Base-by-base conservation (phyloP, 2,888 invertebrate species). In the Lamellibrachia columna region DNA sequence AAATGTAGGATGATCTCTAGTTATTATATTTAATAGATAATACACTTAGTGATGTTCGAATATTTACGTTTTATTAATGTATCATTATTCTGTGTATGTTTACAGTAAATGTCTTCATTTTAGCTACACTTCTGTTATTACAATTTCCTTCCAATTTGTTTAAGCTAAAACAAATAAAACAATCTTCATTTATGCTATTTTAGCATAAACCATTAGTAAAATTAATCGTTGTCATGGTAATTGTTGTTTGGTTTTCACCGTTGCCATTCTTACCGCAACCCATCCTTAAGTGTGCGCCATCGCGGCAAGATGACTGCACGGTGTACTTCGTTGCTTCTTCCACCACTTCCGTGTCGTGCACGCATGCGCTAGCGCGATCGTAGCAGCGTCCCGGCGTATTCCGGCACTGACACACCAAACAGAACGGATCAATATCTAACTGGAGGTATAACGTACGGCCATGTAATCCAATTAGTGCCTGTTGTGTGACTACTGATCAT, bases 231-330 rank as follows among this genome's bases (percentile, higher is more conserved):
- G 28, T 53, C 28, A 2, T 28, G 0, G 91, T 52, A 11, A 52
- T 40, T 91, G 91, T 9, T 53, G 91, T 91, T 52, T 91, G 52
- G 3, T 11, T 1, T 40, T 75, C 40, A n/a, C n/a, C 40, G 60
- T 90, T 40, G 40, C 55, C 75, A 1, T 75, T 22, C 75, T 75
- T 55, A 94, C 94, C 93, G 92, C 94, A 94, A 91, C 92, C n/a
- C 52, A 52, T 92, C 15, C 93, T 90, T 3, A 94, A 60, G 90
- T 94, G 94, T 11, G 93, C 40, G 2, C 94, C 94, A 91, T 92
- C 93, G 58, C 94, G 55, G 75, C 94, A 94, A 22, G 90, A 53
- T 22, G 28, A 91, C 93, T 93, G 92, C 9, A 92, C 90, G 22
- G 9, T 53, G 53, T 28, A 53, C 28, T 40, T 11, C 28, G 28